Conservation (phyloP, 2,888 invertebrate species). For the Allophyes oxyacanthae region DNA sequence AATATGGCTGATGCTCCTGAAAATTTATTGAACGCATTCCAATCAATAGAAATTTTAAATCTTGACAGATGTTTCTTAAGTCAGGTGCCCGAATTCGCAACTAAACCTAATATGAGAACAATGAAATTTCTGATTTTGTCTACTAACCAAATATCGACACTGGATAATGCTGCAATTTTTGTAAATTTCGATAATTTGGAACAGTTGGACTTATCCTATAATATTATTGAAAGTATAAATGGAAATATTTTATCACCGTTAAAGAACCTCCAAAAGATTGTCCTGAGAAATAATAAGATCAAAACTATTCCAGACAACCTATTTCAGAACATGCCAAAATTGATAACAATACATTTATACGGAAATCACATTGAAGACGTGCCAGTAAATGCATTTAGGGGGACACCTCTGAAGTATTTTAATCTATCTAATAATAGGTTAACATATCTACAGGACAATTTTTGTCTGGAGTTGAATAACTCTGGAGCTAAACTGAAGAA, state of each 20-base stretch:
- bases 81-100: conserved; percentile 72
- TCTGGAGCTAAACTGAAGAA: conserved; percentile 71
- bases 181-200: conserved; percentile 67
- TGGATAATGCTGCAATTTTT: conserved; percentile 59
- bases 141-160: conserved; percentile 69
- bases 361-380: conserved; percentile 72
- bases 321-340: conserved; percentile 67
- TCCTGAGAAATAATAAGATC: conserved; percentile 72
- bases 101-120: conserved; percentile 66
- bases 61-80: conserved; percentile 62
- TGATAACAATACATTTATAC: conserved; percentile 73
- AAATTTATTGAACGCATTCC: conserved; percentile 61
- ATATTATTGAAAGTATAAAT: conserved; percentile 69
- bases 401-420: conserved; percentile 71
- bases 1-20: conserved; percentile 55
- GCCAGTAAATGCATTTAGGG: conserved; percentile 73
- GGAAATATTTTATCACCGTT: conserved; percentile 68
- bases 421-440: conserved; percentile 77
- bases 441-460: conserved; percentile 77
- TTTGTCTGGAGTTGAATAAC: conserved; percentile 75
- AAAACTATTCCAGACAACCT: conserved; percentile 68
- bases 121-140: conserved; percentile 72
- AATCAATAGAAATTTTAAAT: conserved; percentile 60
- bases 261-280: conserved; percentile 69
- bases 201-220: conserved; percentile 71